Percentiles rank a stretch among this genome's conserved stretches.
Conservation (phyloP, 2,113 vertebrate genomes). For the Eolophus roseicapilla region DNA sequence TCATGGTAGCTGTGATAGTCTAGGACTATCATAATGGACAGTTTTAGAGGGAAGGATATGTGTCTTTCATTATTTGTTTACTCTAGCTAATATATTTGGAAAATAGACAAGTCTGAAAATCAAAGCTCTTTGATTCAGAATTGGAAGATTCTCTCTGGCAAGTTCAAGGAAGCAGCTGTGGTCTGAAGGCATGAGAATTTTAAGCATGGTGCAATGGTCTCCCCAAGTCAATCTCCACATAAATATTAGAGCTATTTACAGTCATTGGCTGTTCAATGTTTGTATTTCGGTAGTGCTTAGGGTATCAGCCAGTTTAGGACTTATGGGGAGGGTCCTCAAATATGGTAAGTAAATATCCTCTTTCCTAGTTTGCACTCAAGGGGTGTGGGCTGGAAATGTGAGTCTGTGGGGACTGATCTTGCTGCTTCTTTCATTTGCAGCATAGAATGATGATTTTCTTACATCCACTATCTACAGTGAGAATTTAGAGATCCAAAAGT, state of each 20-base stretch:
- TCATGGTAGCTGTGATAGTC: background rate
- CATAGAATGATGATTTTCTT: background rate
- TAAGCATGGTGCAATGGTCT: background rate
- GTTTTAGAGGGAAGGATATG: background rate
- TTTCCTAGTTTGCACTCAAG: background rate
- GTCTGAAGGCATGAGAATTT: background rate
- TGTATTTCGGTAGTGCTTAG: background rate
- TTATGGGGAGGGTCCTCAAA: background rate
- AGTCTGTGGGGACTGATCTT: background rate
- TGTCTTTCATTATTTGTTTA: background rate
- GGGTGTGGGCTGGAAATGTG: background rate
- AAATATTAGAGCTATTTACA: background rate
- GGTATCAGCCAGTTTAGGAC: background rate
- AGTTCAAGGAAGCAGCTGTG: background rate
- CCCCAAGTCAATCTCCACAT: background rate
- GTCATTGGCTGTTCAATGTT: background rate
- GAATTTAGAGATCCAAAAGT: background rate
- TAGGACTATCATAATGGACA: background rate
- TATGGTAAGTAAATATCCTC: background rate
- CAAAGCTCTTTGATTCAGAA: background rate
- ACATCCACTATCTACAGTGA: background rate
- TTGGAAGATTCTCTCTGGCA: background rate
- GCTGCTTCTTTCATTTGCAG: fast-evolving
- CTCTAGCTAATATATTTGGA: background rate
- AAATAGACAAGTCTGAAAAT: background rate